Evolutionary conservation across 1,140 invertebrate genomes (phyloP).

Genomic region (Drosophila insularis): DNA sequence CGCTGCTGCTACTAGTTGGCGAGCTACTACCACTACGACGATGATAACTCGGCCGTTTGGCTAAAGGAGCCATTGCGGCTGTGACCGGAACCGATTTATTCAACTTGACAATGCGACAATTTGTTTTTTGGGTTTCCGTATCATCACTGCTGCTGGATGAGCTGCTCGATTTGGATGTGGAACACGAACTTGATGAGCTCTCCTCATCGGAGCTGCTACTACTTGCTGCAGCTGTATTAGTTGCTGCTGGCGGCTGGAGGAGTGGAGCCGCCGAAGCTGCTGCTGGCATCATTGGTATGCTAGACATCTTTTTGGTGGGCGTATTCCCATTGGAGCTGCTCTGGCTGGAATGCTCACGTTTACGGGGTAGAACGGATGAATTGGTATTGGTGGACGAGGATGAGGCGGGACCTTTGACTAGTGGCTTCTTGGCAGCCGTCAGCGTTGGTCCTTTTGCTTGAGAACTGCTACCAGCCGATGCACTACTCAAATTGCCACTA

Average conservation of each 20-base stretch:
- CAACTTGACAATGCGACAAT: slow-evolving; percentile 29
- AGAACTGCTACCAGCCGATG: slow-evolving; percentile 49
- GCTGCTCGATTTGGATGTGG: slow-evolving; percentile 59
- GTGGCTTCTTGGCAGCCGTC: slow-evolving; percentile 73
- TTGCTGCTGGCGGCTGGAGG: neutral
- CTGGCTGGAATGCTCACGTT: slow-evolving; percentile 54
- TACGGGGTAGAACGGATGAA: slow-evolving; percentile 18
- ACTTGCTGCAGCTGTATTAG: slow-evolving; percentile 28
- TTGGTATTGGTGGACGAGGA: slow-evolving; percentile 21
- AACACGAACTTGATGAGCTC: slow-evolving; percentile 56
- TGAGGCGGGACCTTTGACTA: slow-evolving; percentile 43
- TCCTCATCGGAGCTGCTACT: slow-evolving; percentile 56
- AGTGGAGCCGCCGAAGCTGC: slow-evolving; percentile 12
- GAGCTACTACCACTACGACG: slow-evolving; percentile 30
- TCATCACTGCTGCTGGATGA: slow-evolving; percentile 49
- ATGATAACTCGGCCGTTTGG: slow-evolving; percentile 8
- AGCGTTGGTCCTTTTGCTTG: slow-evolving; percentile 72
- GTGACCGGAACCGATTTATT: slow-evolving; percentile 40
- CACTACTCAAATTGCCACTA: slow-evolving; percentile 52
- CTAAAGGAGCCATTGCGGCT: neutral
- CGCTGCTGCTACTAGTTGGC: slow-evolving; percentile 29
- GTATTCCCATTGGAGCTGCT: slow-evolving; percentile 71
- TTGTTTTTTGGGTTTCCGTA: slow-evolving; percentile 43
- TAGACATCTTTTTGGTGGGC: slow-evolving; percentile 52
- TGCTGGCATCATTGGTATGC: slow-evolving; percentile 23